Percentiles rank a stretch among this genome's conserved stretches.
phyloP scores from a whole-genome alignment of 2,113 vertebrate genomes.

The Leptodactylus fuscus region DNA sequence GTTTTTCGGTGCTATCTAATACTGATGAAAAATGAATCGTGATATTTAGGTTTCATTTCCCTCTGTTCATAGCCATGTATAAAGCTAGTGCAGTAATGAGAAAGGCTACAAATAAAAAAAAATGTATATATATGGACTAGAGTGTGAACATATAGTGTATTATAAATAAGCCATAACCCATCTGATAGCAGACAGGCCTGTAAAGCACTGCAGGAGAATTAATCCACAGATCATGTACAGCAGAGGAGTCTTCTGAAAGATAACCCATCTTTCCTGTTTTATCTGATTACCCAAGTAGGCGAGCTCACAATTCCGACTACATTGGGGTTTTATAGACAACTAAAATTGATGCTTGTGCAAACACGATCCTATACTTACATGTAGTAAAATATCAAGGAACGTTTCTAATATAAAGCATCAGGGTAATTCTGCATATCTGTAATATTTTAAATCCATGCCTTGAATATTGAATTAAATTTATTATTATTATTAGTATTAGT shows the following conservation, averaged over 20 bases:
- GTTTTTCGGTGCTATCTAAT: constrained; percentile 80
- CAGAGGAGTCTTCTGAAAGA: constrained; percentile 32
- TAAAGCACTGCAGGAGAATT: constrained; percentile 4
- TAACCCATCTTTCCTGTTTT: constrained; percentile 20
- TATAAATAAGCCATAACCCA: constrained; percentile 1
- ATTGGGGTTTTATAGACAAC: neutral
- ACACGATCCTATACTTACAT: neutral
- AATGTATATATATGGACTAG: neutral
- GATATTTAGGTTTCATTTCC: constrained; percentile 61
- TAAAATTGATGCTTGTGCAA: neutral
- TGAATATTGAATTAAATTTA: neutral
- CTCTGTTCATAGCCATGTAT: constrained; percentile 42
- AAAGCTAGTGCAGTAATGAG: constrained; percentile 21
- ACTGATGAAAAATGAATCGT: constrained; percentile 80
- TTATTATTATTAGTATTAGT: neutral
- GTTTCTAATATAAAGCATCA: neutral
- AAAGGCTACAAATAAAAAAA: constrained; percentile 38
- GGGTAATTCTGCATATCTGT: neutral
- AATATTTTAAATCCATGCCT: neutral
- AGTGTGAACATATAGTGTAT: too few relatives aligned
- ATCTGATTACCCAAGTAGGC: constrained; percentile 18
- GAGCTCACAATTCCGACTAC: neutral
- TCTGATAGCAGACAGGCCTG: constrained; percentile 16
- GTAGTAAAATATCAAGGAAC: neutral
- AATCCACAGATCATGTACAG: constrained; percentile 36